Evolutionary conservation across 1,140 invertebrate species (phyloP), one percentile per base, ranked within the genome.

Genomic region (Heterodera schachtii): DNA sequence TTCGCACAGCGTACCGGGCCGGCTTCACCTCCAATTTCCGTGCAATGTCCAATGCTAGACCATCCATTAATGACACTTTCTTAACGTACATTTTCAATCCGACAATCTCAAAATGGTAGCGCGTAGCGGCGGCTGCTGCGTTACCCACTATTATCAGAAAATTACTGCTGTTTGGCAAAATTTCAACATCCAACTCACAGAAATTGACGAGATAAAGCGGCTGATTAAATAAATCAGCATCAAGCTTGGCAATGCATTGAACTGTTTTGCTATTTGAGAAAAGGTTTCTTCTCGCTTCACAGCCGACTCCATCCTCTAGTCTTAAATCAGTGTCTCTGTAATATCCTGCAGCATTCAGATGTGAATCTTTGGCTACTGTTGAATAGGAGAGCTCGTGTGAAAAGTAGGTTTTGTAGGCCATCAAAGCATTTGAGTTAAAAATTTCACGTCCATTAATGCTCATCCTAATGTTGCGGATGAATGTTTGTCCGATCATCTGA

Each of bases 401-500:
- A 49, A 49, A 49, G 47, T 49, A 49, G 4, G 47, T 49, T 49
- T 49, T 49, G 47, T 73, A 73, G 3, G 70, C 70, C 70, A 73
- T 73, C 47, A 73, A n/a, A 2, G 70, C 13, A 6, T 73, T 73
- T 2, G 11, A 16, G 6, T 73, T 73, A 6, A 73, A 73, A 4
- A n/a, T 47, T n/a, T 73, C 70, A 44, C 70, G 43, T n/a, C 70
- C 70, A 73, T 73, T 73, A 19, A 73, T 73, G 21, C 70, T 73
- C 19, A 73, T 73, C 21, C 70, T 13, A 43, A 73, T 73, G 47
- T 73, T 73, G 47, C 47, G 43, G 13, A 73, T 49, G 47, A 49
- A 49, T 6, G 47, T 49, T 49, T 49, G 47, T 9, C 47, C 47
- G 47, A 49, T 49, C 47, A 49, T 49, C 9, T 49, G 47, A 49